Conservation (phyloP, 2,888 invertebrate species). For the Choreutis nemorana region DNA sequence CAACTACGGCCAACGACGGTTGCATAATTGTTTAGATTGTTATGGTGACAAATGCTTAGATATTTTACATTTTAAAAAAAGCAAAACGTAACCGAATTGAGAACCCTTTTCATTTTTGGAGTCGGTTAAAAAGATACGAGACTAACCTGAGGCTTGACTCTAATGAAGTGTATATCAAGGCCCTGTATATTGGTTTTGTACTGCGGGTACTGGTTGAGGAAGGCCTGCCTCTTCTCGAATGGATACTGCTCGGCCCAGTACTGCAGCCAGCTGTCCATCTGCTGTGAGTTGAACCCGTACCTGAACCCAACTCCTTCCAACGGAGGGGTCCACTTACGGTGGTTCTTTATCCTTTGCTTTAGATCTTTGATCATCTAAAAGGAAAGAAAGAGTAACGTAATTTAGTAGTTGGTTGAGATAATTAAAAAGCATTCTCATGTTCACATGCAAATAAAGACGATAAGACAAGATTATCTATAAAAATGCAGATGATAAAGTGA, state of each 20-base stretch:
- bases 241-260: slow-evolving; percentile 73
- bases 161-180: slow-evolving; percentile 73
- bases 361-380: slow-evolving; percentile 17
- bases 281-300: slow-evolving; percentile 67
- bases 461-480: too few species aligned
- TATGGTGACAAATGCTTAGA: too few species aligned
- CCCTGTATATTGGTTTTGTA: slow-evolving; percentile 78
- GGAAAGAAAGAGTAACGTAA: too few species aligned
- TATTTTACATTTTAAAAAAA: too few species aligned
- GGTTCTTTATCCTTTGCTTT: slow-evolving; percentile 13
- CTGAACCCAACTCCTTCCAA: slow-evolving; percentile 57
- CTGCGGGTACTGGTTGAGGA: slow-evolving; percentile 72
- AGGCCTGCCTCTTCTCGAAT: slow-evolving; percentile 69
- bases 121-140: background rate
- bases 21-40: too few species aligned
- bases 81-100: too few species aligned
- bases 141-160: slow-evolving; percentile 60
- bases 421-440: too few species aligned
- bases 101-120: too few species aligned
- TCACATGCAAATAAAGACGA: too few species aligned
- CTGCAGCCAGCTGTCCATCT: slow-evolving; percentile 46
- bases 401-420: too few species aligned
- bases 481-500: too few species aligned
- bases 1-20: too few species aligned
- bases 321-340: slow-evolving; percentile 14